Base-by-base conservation (phyloP, 2,888 invertebrate species). In the Globia sparganii region DNA sequence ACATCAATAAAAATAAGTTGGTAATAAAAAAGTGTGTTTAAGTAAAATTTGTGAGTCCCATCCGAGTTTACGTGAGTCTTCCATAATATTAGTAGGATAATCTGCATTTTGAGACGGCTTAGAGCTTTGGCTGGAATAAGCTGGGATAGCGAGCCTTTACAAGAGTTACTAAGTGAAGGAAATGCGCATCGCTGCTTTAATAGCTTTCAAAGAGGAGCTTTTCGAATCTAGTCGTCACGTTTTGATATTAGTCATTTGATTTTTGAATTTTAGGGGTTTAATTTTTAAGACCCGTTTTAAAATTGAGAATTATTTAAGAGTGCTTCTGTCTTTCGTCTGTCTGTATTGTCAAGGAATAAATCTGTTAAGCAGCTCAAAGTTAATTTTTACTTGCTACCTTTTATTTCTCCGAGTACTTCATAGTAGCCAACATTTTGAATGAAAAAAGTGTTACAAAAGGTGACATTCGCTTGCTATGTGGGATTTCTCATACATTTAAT, bases 71-170 rank as follows among this genome's bases (percentile, higher is more conserved):
- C 85, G 81, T 75, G 85, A 83, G 83, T 81, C 74, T 87, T 81
- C 80, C 80, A 80, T 87, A 85, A 90, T 90, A 90, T 88, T 89
- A 90, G 89, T 81, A 72, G 86, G 89, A 88, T 90, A 90, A 90
- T 90, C 90, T 89, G 81, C 82, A 86, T 87, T 90, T 90, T 87
- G 83, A 87, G 87, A 90, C 74, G 89, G 84, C 82, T 84, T 83
- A 87, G 66, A 80, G 70, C 85, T 80, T 77, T 76, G 74, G 84
- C 85, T 84, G 83, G 90, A 90, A 89, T 90, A 90, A 90, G 85
- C 89, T 78, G 75, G 80, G 81, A 80, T 69, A 70, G 81, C 69
- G 76, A 79, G 86, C 79, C 83, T 83, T 88, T 87, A 80, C 85
- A 88, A 85, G 76, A 88, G 87, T 76, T 80, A 83, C 86, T 83